Evolutionary conservation across 2,888 invertebrate species (phyloP).

Genomic region (Pachydiplax longipennis): DNA sequence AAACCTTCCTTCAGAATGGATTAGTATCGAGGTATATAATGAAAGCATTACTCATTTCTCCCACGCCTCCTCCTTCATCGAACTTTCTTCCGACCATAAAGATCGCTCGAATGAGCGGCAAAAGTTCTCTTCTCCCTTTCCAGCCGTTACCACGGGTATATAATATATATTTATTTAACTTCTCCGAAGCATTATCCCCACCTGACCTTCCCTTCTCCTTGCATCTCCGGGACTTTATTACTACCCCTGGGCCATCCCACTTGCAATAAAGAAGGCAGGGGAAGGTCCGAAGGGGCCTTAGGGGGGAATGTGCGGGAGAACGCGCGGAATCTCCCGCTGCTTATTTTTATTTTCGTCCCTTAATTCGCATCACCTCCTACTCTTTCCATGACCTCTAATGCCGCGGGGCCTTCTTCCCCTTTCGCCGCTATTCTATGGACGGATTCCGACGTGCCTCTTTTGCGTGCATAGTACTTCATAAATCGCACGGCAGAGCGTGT

Average conservation of each 20-base stretch:
- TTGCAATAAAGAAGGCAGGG: slow-evolving; percentile 36
- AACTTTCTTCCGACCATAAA: not conserved
- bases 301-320: not conserved
- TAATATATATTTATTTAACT: slow-evolving; percentile 45
- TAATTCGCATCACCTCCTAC: slow-evolving; percentile 33
- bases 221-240: slow-evolving; percentile 44
- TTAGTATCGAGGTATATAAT: not conserved
- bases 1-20: not conserved
- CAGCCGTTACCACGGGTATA: slow-evolving; percentile 42
- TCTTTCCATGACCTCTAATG: not conserved
- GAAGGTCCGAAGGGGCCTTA: not conserved
- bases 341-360: slow-evolving; percentile 33
- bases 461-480: not conserved
- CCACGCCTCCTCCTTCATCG: not conserved
- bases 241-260: slow-evolving; percentile 40
- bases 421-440: not conserved
- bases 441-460: not conserved
- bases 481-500: not conserved
- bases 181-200: slow-evolving; percentile 38
- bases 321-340: slow-evolving; percentile 17
- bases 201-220: slow-evolving; percentile 28
- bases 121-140: not conserved
- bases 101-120: slow-evolving; percentile 32
- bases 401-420: not conserved
- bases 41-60: slow-evolving; percentile 20